phyloP scores from a whole-genome alignment of 2,797 vertebrate species.

The Vespertilio murinus region DNA sequence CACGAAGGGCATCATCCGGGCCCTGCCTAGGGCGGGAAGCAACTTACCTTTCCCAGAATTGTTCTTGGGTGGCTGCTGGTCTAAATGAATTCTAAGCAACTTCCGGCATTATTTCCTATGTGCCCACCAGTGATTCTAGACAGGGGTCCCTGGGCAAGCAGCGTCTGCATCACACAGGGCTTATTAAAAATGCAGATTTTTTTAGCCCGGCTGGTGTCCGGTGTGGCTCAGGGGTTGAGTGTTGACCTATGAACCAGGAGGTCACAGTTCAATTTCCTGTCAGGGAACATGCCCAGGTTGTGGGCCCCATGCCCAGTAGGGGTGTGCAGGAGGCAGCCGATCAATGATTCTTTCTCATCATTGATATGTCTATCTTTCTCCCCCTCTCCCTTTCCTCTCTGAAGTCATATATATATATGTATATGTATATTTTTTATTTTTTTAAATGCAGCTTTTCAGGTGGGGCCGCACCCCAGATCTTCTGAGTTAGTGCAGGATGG shows the following conservation, averaged over 20 bases:
- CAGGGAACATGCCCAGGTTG: too few relatives aligned
- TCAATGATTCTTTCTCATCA: too few relatives aligned
- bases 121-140: rapidly evolving
- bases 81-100: not conserved
- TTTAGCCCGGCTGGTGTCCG: not conserved
- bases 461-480: not conserved
- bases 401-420: too few relatives aligned
- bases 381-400: too few relatives aligned
- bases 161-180: not conserved
- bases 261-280: too few relatives aligned
- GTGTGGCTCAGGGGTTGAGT: too few relatives aligned
- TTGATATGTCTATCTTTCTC: too few relatives aligned
- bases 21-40: not conserved
- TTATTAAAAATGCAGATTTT: not conserved
- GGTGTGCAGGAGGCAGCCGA: too few relatives aligned
- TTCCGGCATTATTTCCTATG: not conserved
- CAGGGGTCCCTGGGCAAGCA: not conserved
- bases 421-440: too few relatives aligned
- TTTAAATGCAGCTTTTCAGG: not conserved
- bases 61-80: not conserved
- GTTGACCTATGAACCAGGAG: too few relatives aligned
- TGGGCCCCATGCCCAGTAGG: too few relatives aligned
- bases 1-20: not conserved
- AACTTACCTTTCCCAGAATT: not conserved
- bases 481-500: not conserved